Conservation (phyloP, 2,888 invertebrate genomes). For the Cheilosia variabilis region DNA sequence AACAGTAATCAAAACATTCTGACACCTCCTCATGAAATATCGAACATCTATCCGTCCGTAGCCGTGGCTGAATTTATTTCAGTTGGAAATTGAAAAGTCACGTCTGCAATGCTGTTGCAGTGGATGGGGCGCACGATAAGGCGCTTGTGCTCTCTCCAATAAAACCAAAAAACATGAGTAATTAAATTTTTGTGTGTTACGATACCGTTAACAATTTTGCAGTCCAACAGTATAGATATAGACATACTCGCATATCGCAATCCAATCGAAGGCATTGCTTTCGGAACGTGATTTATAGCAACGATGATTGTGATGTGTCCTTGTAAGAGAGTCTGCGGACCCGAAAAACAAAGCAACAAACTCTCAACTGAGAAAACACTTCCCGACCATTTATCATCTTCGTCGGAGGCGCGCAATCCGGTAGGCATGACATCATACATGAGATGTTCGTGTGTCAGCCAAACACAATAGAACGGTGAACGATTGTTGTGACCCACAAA, state of each 20-base stretch:
- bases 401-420: constrained; percentile 44
- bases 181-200: constrained; percentile 60
- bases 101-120: constrained; percentile 33
- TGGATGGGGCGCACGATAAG: neutral
- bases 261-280: constrained; percentile 4
- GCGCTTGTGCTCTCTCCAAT: constrained; percentile 18
- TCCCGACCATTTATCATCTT: constrained; percentile 63
- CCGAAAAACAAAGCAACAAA: constrained; percentile 26
- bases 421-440: constrained; percentile 69
- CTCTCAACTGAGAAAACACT: constrained; percentile 35
- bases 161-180: constrained; percentile 35
- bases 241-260: neutral
- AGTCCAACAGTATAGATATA: constrained; percentile 9
- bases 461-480: constrained; percentile 61
- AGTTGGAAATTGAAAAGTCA: constrained; percentile 64
- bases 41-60: constrained; percentile 48
- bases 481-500: constrained; percentile 63
- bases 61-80: neutral
- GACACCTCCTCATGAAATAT: constrained; percentile 65
- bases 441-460: constrained; percentile 57
- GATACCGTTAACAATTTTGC: constrained; percentile 50
- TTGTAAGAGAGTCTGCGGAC: constrained; percentile 39
- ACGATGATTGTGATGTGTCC: constrained; percentile 68
- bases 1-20: constrained; percentile 71
- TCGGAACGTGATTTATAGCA: constrained; percentile 52